Percentiles rank a stretch among this genome's conserved stretches.
phyloP scores from a whole-genome alignment of 2,797 vertebrate genomes.

The Acanthiza pusilla region DNA sequence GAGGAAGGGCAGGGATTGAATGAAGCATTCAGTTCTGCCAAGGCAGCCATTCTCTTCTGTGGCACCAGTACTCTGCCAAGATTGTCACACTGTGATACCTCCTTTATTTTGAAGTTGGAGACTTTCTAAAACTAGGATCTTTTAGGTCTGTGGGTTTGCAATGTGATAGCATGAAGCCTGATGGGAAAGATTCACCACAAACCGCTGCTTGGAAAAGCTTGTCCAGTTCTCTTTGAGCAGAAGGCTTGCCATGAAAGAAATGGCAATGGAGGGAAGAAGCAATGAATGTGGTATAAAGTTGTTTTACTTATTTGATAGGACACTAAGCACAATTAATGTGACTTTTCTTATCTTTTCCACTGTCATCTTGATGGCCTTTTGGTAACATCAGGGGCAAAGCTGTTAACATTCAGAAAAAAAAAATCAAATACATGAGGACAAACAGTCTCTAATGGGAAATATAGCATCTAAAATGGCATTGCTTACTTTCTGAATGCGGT shows the following conservation, averaged over 20 bases:
- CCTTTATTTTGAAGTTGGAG: slow-evolving; percentile 27
- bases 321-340: background rate
- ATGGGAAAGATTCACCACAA: background rate
- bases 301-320: background rate
- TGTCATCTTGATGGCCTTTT: background rate
- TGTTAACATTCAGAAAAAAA: background rate
- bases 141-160: background rate
- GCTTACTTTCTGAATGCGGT: background rate
- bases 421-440: background rate
- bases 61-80: slow-evolving; percentile 13
- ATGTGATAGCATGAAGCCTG: background rate
- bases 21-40: slow-evolving; percentile 39
- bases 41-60: slow-evolving; percentile 2
- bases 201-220: background rate
- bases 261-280: background rate
- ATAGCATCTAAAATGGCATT: background rate
- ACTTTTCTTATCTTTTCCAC: background rate
- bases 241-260: background rate
- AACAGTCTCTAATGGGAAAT: background rate
- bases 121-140: background rate
- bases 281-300: background rate
- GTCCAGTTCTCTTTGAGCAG: background rate
- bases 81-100: slow-evolving; percentile 2
- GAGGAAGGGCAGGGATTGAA: slow-evolving; percentile 11
- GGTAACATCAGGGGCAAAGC: background rate